Percentiles rank a stretch among this genome's conserved stretches.
Evolutionary conservation across 2,113 vertebrate species (phyloP).

Genomic region (Pontoporia blainvillei): DNA sequence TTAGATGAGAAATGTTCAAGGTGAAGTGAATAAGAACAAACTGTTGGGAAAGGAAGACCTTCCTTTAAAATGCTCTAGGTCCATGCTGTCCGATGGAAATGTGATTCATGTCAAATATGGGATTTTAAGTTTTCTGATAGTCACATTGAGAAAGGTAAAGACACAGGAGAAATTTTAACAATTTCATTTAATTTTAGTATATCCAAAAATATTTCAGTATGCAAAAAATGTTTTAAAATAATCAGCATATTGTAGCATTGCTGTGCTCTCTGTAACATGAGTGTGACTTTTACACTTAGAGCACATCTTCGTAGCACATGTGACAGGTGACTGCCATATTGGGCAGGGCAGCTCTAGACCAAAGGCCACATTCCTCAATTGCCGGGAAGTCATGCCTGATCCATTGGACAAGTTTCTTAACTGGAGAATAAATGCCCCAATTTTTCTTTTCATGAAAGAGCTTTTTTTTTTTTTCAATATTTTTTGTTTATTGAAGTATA

Average conservation of each 20-base stretch:
- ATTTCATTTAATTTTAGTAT: background rate
- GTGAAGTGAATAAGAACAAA: slow-evolving; percentile 42
- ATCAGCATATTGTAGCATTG: background rate
- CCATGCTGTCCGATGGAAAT: background rate
- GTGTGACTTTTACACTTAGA: background rate
- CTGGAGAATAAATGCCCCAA: slow-evolving; percentile 21
- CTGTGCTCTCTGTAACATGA: background rate
- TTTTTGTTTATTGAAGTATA: background rate
- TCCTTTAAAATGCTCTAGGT: background rate
- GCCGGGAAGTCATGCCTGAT: slow-evolving; percentile 43
- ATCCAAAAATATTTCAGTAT: background rate
- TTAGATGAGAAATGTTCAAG: background rate
- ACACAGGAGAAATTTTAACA: background rate
- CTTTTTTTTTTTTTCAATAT: background rate
- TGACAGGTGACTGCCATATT: background rate
- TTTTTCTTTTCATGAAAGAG: background rate
- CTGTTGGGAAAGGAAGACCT: background rate
- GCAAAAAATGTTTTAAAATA: background rate
- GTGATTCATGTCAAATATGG: background rate
- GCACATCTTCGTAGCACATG: background rate
- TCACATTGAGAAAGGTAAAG: background rate
- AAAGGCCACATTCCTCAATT: background rate
- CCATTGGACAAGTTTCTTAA: slow-evolving; percentile 37
- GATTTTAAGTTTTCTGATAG: background rate
- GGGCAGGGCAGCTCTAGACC: background rate